Percentiles rank a stretch among this genome's conserved stretches.
Conservation (phyloP, 2,888 invertebrate genomes). For the Xestia c-nigrum region DNA sequence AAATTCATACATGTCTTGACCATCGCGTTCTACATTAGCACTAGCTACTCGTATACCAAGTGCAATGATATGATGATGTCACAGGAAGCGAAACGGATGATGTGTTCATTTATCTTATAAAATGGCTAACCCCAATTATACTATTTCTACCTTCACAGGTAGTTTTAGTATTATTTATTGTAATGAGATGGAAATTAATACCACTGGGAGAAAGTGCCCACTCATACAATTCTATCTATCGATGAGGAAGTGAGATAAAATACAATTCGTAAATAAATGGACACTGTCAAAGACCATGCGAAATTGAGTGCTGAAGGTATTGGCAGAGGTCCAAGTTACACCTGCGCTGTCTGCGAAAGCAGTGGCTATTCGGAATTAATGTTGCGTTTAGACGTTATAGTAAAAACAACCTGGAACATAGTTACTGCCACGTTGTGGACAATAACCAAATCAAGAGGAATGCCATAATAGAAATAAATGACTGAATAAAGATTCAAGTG, state of each 20-base stretch:
- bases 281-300: slow-evolving; percentile 39
- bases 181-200: not conserved
- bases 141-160: not conserved
- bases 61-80: not conserved
- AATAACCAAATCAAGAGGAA: not conserved
- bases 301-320: slow-evolving; percentile 22
- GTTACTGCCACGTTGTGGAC: not conserved
- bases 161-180: not conserved
- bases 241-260: slow-evolving; percentile 5
- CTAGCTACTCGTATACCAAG: not conserved
- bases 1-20: not conserved
- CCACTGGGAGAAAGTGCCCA: not conserved
- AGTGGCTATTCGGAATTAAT: slow-evolving; percentile 21
- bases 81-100: not conserved
- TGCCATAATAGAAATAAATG: not conserved
- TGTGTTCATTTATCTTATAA: not conserved
- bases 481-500: not conserved
- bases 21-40: not conserved
- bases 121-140: not conserved
- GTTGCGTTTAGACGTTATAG: slow-evolving; percentile 7
- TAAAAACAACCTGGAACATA: slow-evolving; percentile 3
- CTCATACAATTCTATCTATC: not conserved
- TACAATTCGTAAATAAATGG: slow-evolving; percentile 37
- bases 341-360: slow-evolving; percentile 41
- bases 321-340: slow-evolving; percentile 50